phyloP scores from a whole-genome alignment of 2,113 vertebrate genomes.

The Orientallactaga bullata region DNA sequence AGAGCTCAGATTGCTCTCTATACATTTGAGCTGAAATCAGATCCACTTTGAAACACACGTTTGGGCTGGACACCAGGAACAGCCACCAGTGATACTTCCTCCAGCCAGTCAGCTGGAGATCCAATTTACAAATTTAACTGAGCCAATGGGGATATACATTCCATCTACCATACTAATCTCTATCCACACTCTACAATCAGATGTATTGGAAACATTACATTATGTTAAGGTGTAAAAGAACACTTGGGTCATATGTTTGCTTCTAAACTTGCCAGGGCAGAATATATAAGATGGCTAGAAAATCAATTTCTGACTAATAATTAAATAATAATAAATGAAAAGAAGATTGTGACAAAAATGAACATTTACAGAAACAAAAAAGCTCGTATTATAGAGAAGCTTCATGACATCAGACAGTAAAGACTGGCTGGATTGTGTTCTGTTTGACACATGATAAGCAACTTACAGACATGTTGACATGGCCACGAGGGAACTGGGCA shows the following conservation, averaged over 20 bases:
- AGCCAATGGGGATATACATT: too few species aligned
- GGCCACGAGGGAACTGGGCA: neutral
- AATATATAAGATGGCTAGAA: conserved; percentile 6
- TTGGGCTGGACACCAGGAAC: too few species aligned
- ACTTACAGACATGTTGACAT: neutral
- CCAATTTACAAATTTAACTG: too few species aligned
- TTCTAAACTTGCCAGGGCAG: conserved; percentile 41
- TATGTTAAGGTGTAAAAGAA: conserved; percentile 33
- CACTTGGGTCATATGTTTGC: neutral
- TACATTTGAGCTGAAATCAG: too few species aligned
- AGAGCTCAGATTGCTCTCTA: too few species aligned
- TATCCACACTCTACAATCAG: neutral
- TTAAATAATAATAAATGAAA: conserved; percentile 58
- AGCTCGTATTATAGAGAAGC: neutral
- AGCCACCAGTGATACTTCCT: too few species aligned
- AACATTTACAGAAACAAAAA: conserved; percentile 52
- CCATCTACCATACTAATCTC: neutral
- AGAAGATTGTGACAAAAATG: conserved; percentile 35
- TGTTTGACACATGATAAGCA: neutral
- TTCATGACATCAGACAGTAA: neutral
- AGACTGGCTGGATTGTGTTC: neutral
- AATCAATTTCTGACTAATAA: conserved; percentile 57
- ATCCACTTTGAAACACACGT: too few species aligned
- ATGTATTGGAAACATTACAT: neutral
- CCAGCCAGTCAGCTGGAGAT: too few species aligned